Evolutionary conservation across 1,140 invertebrate genomes (phyloP), one percentile per base, ranked within the genome.

Genomic region (Drosophila novamexicana): DNA sequence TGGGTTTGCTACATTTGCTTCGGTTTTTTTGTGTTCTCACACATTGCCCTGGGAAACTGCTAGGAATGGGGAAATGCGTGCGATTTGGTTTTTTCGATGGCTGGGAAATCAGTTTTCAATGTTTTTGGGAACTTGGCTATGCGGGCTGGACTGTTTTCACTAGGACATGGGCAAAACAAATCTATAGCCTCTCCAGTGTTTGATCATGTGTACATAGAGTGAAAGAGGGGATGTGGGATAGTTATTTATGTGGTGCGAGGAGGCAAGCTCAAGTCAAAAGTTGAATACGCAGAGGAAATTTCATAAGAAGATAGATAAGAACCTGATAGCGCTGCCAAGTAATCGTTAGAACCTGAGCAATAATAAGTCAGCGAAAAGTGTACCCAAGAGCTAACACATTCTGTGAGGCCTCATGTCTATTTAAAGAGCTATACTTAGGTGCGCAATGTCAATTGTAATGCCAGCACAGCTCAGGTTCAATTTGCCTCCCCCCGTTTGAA

Each of bases 391-490:
- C 50, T 32, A 73, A 47, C 29, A 39, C n/a, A 36, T 47, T 29
- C 12, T n/a, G 10, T 47, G 37, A 54, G 14, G 29, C 52, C 16
- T 57, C 7, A 8, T 44, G 8, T 36, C 53, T 86, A 86, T 86
- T 77, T 89, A 69, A 66, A 78, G 63, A 63, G 12, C 62, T 47
- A 66, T 59, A 52, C 47, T 37, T 69, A 42, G 44, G 52, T 62
- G 53, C 22, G 22, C 53, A 66, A 68, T 88, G 84, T 83, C 80
- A 79, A 73, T 83, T 88, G 75, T 77, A 69, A 61, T 70, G 72
- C 58, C 65, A 16, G 50, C 58, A 64, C 61, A 63, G 75, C 75
- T 88, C 82, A 86, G 79, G 84, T 88, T 88, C 73, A 80, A 78
- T 66, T 84, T 75, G 52, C 61, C 74, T 65, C 70, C 59, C 47